phyloP scores from a whole-genome alignment of 2,888 invertebrate species.

The Cerastis rubricosa region DNA sequence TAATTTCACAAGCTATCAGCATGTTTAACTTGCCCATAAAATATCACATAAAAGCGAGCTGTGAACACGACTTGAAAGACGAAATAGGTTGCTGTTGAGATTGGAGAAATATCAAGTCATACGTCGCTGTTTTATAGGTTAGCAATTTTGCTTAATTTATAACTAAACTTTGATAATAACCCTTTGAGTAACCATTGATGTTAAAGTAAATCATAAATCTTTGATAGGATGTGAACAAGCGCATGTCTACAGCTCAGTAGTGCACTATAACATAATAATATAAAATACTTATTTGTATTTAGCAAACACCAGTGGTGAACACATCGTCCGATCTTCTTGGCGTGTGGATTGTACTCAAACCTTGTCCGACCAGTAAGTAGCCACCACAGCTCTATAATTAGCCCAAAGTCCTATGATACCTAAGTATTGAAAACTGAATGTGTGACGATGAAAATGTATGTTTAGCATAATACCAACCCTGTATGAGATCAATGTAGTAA shows the following conservation, averaged over 20 bases:
- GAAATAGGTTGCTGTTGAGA: constrained; percentile 4
- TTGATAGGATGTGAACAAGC: not conserved
- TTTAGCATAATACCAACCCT: constrained; percentile 74
- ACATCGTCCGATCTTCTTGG: not conserved
- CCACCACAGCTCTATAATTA: not conserved
- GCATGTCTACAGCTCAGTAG: not conserved
- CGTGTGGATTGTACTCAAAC: not conserved
- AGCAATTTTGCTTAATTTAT: not conserved
- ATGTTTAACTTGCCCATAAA: constrained; percentile 42
- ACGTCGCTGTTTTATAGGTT: not conserved
- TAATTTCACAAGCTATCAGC: constrained; percentile 29
- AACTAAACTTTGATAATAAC: not conserved
- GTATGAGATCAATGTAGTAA: constrained; percentile 85
- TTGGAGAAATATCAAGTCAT: constrained; percentile 1
- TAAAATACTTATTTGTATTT: not conserved
- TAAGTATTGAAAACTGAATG: not conserved
- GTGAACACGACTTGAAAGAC: constrained; percentile 10
- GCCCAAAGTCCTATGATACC: not conserved
- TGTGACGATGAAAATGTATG: not conserved
- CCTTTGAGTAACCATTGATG: not conserved
- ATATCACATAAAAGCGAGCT: constrained; percentile 36
- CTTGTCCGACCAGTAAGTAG: not conserved
- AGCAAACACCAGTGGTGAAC: not conserved
- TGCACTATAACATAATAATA: not conserved
- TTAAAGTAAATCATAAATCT: not conserved